Conservation (phyloP, 92 coral and sea anemone genomes). For the Porites evermanni region DNA sequence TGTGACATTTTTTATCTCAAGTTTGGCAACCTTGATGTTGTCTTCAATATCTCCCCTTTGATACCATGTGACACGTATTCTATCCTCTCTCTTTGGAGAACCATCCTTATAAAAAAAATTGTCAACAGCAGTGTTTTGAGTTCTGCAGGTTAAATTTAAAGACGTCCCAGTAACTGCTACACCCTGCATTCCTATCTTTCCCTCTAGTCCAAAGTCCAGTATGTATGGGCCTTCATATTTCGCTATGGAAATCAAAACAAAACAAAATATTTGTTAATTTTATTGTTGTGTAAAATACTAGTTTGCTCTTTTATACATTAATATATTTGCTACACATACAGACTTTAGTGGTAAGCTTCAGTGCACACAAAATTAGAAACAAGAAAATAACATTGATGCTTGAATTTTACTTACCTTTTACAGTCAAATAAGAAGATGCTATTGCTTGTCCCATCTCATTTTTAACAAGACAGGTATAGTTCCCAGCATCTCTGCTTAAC, state of each 20-base stretch:
- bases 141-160: constrained; percentile 10
- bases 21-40: not conserved
- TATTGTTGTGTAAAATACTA: not conserved
- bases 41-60: not conserved
- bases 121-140: not conserved
- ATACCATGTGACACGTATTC: not conserved
- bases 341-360: no score
- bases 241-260: not conserved
- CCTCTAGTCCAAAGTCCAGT: not conserved
- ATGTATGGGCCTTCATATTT: not conserved
- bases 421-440: not conserved
- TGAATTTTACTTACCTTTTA: not conserved
- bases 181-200: not conserved
- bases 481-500: not conserved
- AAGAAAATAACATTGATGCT: not conserved
- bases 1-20: constrained; percentile 25
- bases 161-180: constrained; percentile 5
- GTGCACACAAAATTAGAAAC: no score
- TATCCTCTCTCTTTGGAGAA: not conserved
- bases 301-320: not conserved
- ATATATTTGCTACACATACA: no score
- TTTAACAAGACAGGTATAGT: constrained; percentile 22
- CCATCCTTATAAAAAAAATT: not conserved
- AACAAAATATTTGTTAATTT: no score
- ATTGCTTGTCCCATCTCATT: constrained; percentile 13